Evolutionary conservation across 2,888 invertebrate genomes (phyloP).

Genomic region (Monoplex corrugatus): DNA sequence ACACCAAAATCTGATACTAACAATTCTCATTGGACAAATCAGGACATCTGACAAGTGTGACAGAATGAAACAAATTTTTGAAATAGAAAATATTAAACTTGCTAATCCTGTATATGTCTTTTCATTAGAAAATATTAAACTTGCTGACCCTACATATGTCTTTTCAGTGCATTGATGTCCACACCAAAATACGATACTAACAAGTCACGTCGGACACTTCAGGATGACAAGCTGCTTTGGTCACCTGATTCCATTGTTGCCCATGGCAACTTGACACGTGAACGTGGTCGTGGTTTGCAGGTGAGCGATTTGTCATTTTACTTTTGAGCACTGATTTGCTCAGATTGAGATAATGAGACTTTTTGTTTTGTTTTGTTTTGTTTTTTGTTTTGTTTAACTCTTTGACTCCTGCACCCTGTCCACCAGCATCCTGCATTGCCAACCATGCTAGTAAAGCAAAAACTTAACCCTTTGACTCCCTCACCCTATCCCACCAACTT

Average conservation of each 20-base stretch:
- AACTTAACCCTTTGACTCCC: too few relatives aligned
- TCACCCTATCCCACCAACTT: too few relatives aligned
- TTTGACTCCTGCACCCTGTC: too few relatives aligned
- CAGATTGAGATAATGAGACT: background rate
- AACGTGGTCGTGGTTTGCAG: background rate
- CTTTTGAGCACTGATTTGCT: background rate
- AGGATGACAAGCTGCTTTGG: background rate
- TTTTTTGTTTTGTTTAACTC: background rate
- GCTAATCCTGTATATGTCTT: too few relatives aligned
- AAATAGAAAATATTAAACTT: too few relatives aligned
- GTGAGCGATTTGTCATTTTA: background rate
- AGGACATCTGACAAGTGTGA: too few relatives aligned
- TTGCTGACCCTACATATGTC: too few relatives aligned
- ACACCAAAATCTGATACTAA: slow-evolving; percentile 38
- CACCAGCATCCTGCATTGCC: too few relatives aligned
- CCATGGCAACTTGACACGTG: slow-evolving; percentile 9
- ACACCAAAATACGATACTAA: slow-evolving; percentile 36
- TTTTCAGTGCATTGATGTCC: slow-evolving; percentile 39
- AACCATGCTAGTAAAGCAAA: too few relatives aligned
- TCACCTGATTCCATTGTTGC: slow-evolving; percentile 43
- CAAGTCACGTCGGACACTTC: background rate
- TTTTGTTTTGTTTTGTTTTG: background rate
- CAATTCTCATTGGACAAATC: background rate
- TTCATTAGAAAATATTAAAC: too few relatives aligned
- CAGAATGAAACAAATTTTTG: too few relatives aligned